Evolutionary conservation across 2,113 vertebrate species (phyloP).

Genomic region (Edolisoma coerulescens): DNA sequence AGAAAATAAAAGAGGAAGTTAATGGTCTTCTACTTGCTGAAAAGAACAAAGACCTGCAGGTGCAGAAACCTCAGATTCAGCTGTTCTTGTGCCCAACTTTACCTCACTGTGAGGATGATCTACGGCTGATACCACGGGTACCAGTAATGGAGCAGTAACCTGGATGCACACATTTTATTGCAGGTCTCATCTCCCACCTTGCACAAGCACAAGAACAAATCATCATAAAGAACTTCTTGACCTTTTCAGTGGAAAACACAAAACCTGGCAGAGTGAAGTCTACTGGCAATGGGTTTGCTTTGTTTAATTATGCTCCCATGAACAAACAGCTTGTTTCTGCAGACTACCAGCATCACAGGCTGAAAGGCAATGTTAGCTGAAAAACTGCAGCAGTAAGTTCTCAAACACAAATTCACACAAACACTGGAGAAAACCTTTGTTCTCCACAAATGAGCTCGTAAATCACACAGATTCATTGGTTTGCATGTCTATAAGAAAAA

Average conservation of each 20-base stretch:
- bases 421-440: background rate
- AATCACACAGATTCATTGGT: background rate
- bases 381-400: background rate
- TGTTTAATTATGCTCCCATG: background rate
- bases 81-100: background rate
- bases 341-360: background rate
- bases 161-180: background rate
- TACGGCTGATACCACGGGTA: background rate
- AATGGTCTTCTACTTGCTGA: background rate
- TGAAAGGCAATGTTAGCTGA: background rate
- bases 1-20: background rate
- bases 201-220: background rate
- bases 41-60: background rate
- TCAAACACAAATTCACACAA: background rate
- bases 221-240: background rate
- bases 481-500: background rate
- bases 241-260: background rate
- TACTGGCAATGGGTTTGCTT: background rate
- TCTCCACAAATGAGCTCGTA: background rate
- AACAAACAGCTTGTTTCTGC: background rate
- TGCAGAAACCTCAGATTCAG: background rate
- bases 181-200: background rate
- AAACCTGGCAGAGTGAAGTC: background rate
- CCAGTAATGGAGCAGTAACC: background rate
- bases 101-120: background rate